Conservation (phyloP, 2,113 vertebrate genomes). For the Ailurus styani region DNA sequence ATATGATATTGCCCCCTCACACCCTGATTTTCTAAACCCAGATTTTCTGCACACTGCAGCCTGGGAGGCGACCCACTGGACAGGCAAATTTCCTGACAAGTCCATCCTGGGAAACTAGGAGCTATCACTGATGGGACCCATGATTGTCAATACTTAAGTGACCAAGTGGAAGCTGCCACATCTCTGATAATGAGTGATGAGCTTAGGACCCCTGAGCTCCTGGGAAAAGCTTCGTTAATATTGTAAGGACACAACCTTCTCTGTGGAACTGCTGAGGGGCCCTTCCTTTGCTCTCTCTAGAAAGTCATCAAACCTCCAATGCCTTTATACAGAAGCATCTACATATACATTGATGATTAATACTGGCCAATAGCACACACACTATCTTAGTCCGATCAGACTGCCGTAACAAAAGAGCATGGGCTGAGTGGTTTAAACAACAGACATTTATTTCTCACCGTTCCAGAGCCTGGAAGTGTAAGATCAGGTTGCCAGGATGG, state of each 20-base stretch:
- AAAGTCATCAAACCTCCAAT: fast-evolving
- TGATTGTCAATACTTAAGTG: not conserved
- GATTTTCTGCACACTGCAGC: too few species aligned
- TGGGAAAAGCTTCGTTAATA: fast-evolving
- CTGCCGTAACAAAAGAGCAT: fast-evolving
- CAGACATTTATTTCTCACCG: not conserved
- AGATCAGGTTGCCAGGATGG: too few species aligned
- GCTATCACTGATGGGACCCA: fast-evolving
- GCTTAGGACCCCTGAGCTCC: not conserved
- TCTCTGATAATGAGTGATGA: not conserved
- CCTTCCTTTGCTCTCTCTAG: not conserved
- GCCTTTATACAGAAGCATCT: not conserved
- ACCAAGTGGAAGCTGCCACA: not conserved
- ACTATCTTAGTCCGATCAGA: not conserved
- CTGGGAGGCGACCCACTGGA: not conserved
- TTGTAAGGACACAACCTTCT: fast-evolving
- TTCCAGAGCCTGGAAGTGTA: not conserved
- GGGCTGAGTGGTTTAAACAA: too few species aligned
- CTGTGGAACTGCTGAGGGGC: fast-evolving
- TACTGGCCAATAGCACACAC: too few species aligned
- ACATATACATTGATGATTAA: fast-evolving
- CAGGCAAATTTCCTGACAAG: not conserved
- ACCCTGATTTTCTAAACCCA: not conserved
- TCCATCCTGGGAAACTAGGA: not conserved
- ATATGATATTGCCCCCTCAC: fast-evolving